Evolutionary conservation across 1,140 invertebrate genomes (phyloP), one percentile per base, ranked within the genome.

Genomic region (Hylyphantes graminicola): DNA sequence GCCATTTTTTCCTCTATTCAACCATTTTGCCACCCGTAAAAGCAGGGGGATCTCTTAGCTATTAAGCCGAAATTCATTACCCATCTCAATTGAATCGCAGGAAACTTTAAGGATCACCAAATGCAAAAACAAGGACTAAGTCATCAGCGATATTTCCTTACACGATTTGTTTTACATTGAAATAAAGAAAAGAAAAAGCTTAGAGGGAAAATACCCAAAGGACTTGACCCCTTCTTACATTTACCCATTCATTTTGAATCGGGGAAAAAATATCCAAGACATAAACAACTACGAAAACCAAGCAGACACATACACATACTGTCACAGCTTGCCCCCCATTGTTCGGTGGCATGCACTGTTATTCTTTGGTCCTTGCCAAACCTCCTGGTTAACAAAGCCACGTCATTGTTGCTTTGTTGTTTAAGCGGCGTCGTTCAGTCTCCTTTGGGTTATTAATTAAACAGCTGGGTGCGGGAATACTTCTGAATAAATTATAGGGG

Each of bases 41-140:
- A 35, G 35, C 35, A 35, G 51, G 50, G 68, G 50, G 57, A 70
- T 57, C 17, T 57, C 53, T 35, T 7, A 8, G 54, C 72, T 74
- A 74, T 74, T 74, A 74, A 57, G 54, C 72, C 72, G 17, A 55
- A 74, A 74, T 74, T 74, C 19, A 74, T 74, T 74, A 74, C 72
- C 57, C 13, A 70, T 19, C 68, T 54, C 68, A 70, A 70, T 70
- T 57, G 72, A 74, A 74, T 74, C 35, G 57, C n/a, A 21, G 19
- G 54, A 13, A 17, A 35, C 35, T 2, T 35, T 35, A 2, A 35
- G 35, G 35, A 35, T 35, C 35, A 35, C 35, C 35, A 35, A 35
- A 35, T 35, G 35, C 35, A 35, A 35, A 35, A 35, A 35, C 1
- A 35, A 5, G 35, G 35, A 1, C 5, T 5, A 35, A 35, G 35